These are phyloP conservation scores for Bursaphelenchus mucronatus DNA, from an alignment of 1,140 invertebrate species.

Conservation along the genomic window DNA sequence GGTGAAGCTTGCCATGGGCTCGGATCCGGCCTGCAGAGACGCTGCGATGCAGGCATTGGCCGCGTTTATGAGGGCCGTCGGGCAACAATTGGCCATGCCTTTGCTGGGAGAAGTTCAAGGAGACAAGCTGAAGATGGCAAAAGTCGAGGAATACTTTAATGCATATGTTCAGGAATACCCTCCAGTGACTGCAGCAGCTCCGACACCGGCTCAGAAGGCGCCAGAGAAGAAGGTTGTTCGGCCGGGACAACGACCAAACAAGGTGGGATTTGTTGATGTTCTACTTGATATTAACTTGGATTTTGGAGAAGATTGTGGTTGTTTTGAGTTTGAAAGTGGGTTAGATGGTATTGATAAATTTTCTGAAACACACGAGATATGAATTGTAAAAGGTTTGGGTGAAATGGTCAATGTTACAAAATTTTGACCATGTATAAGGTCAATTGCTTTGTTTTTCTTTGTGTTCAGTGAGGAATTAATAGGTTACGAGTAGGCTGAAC, in stretches of 20 bases:
- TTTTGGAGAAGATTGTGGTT: too few relatives aligned
- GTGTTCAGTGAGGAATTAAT: too few relatives aligned
- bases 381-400: too few relatives aligned
- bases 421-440: too few relatives aligned
- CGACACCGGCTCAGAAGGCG: conserved; percentile 1
- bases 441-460: too few relatives aligned
- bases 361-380: too few relatives aligned
- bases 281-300: too few relatives aligned
- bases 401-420: too few relatives aligned
- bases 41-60: conserved; percentile 75
- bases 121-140: conserved; percentile 78
- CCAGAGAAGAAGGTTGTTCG: conserved; percentile 3
- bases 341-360: too few relatives aligned
- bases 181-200: conserved; percentile 60
- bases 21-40: conserved; percentile 62
- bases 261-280: background rate
- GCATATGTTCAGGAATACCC: conserved; percentile 75
- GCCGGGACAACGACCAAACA: conserved; percentile 11
- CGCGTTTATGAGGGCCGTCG: conserved; percentile 85
- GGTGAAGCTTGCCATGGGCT: conserved; percentile 36
- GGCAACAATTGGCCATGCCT: conserved; percentile 81
- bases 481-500: too few relatives aligned
- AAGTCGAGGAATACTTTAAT: conserved; percentile 84
- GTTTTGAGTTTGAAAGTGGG: too few relatives aligned
- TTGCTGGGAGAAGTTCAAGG: conserved; percentile 79